phyloP scores from a whole-genome alignment of 2,888 invertebrate species.

The Melanostoma scalare region DNA sequence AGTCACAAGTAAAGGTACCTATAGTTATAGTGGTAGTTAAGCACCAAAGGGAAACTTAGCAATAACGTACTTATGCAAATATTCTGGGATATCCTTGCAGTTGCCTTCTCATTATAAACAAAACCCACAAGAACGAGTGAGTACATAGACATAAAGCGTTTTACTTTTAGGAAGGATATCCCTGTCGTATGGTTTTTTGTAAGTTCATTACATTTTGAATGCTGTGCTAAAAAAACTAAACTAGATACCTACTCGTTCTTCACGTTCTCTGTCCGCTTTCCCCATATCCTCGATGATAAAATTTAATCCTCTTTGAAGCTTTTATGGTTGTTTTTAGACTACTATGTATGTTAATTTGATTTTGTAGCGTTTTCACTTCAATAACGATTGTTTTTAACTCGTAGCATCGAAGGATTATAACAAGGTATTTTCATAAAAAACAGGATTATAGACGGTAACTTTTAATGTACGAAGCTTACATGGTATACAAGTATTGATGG shows the following conservation, averaged over 20 bases:
- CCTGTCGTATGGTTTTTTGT: constrained; percentile 50
- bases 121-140: neutral
- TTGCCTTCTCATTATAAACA: constrained; percentile 45
- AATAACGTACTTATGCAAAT: constrained; percentile 62
- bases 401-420: constrained; percentile 38
- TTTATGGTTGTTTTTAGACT: constrained; percentile 50
- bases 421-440: constrained; percentile 60
- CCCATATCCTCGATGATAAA: neutral
- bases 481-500: constrained; percentile 46
- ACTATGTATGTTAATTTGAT: constrained; percentile 65
- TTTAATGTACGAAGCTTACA: constrained; percentile 63
- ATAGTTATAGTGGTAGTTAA: no score
- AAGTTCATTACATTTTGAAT: constrained; percentile 62
- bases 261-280: neutral
- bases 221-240: constrained; percentile 9
- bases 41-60: constrained; percentile 30
- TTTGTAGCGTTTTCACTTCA: constrained; percentile 35
- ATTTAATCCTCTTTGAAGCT: constrained; percentile 36
- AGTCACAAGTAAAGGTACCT: no score
- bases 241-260: neutral
- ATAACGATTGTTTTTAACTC: constrained; percentile 39
- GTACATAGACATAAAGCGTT: no score
- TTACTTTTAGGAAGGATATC: constrained; percentile 46
- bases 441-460: constrained; percentile 58
- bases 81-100: constrained; percentile 40